Evolutionary conservation across 1,140 invertebrate genomes (phyloP).

Genomic region (Triops cancriformis): DNA sequence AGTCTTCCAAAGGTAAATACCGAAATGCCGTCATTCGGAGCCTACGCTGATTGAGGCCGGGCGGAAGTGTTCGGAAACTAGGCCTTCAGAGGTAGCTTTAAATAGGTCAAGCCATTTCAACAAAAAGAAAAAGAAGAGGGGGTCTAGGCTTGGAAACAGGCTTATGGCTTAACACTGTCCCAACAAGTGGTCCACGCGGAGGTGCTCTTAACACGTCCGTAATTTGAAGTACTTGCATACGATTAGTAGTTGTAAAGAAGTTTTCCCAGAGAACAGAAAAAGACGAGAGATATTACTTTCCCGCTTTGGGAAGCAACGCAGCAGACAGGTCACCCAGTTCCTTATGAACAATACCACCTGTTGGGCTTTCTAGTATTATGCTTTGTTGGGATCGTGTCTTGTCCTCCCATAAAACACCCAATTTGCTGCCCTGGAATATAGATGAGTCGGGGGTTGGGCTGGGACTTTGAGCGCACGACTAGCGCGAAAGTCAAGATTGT

Average conservation of each 20-base stretch:
- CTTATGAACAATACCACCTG: conserved; percentile 1
- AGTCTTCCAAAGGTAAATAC: background rate
- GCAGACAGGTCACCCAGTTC: background rate
- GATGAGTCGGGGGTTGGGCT: background rate
- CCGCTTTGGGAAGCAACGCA: too few species aligned
- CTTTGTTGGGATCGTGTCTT: background rate
- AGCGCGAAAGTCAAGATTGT: background rate
- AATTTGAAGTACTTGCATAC: background rate
- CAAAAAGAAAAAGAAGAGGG: background rate
- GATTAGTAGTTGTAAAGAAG: too few species aligned
- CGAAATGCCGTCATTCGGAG: background rate
- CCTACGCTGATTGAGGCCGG: background rate
- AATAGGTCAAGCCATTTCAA: background rate
- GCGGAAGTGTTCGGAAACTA: background rate
- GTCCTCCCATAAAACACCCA: background rate
- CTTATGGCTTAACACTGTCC: background rate
- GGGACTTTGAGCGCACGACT: background rate
- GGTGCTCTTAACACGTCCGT: background rate
- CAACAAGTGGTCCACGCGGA: background rate
- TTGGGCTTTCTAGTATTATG: background rate
- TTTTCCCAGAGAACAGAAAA: too few species aligned
- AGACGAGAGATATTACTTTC: too few species aligned
- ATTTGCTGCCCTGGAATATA: background rate
- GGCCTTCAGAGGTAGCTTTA: background rate
- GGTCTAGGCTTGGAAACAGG: background rate